phyloP scores from a whole-genome alignment of 2,113 vertebrate genomes.

The Clarias batrachus region DNA sequence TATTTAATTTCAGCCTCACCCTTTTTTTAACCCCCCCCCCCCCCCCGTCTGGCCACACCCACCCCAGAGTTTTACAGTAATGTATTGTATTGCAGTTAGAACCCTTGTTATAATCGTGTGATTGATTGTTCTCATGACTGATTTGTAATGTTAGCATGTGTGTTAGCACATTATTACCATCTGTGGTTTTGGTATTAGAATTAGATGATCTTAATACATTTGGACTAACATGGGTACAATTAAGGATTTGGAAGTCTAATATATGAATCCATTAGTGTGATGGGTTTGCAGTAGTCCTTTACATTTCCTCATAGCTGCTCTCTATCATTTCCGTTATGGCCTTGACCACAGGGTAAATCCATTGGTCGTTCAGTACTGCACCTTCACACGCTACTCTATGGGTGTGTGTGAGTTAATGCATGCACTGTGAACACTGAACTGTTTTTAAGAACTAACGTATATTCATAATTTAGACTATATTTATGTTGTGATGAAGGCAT shows the following conservation, averaged over 20 bases:
- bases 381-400: not conserved
- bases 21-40: not conserved
- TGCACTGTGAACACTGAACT: not conserved
- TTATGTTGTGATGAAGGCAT: not conserved
- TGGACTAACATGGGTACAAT: too few relatives aligned
- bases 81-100: not conserved
- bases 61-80: not conserved
- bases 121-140: not conserved
- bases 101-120: not conserved
- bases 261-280: too few relatives aligned
- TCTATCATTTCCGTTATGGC: too few relatives aligned
- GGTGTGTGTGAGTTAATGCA: not conserved
- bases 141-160: not conserved
- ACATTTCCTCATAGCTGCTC: too few relatives aligned
- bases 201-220: too few relatives aligned
- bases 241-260: too few relatives aligned
- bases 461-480: not conserved
- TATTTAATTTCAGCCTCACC: not conserved
- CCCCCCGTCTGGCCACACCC: not conserved
- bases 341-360: too few relatives aligned
- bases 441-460: not conserved
- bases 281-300: too few relatives aligned
- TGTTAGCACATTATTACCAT: too few relatives aligned
- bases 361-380: not conserved
- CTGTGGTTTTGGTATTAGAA: too few relatives aligned